phyloP scores from a whole-genome alignment of 2,888 invertebrate genomes.

The Nowickia ferox region DNA sequence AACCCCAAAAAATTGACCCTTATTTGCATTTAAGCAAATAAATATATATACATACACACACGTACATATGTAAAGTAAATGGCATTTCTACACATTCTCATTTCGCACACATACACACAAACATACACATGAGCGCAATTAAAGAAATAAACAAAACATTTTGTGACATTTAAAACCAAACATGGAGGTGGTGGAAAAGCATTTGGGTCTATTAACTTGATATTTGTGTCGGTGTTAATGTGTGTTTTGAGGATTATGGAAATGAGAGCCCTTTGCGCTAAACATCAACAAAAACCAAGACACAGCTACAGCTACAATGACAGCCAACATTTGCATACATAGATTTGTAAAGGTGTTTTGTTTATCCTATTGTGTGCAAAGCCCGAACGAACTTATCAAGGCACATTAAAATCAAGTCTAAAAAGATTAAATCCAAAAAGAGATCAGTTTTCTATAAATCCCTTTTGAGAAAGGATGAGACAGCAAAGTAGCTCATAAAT shows the following conservation, averaged over 20 bases:
- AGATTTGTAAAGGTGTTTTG: constrained; percentile 57
- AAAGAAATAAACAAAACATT: constrained; percentile 52
- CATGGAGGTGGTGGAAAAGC: constrained; percentile 7
- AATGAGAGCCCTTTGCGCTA: constrained; percentile 45
- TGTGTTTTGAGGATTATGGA: constrained; percentile 50
- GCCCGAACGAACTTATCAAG: constrained; percentile 49
- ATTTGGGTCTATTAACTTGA: constrained; percentile 40
- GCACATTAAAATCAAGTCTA: constrained; percentile 58
- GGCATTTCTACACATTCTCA: constrained; percentile 46
- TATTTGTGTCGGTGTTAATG: constrained; percentile 35
- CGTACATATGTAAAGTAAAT: constrained; percentile 11
- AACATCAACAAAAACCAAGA: constrained; percentile 16
- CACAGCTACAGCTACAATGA: constrained; percentile 19
- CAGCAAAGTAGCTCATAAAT: constrained; percentile 58
- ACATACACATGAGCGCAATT: constrained; percentile 13
- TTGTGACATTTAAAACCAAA: constrained; percentile 58
- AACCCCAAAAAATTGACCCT: constrained; percentile 59
- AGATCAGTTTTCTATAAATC: constrained; percentile 60
- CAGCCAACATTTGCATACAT: constrained; percentile 58
- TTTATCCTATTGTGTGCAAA: constrained; percentile 21
- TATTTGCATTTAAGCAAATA: constrained; percentile 71
- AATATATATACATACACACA: too few species aligned
- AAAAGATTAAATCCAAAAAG: constrained; percentile 56
- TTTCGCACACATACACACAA: constrained; percentile 5
- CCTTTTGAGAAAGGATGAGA: constrained; percentile 63